A percentile compares a stretch with the other conserved stretches of the same genome.
phyloP scores from a whole-genome alignment of 2,888 invertebrate genomes.

The Bembecia ichneumoniformis region DNA sequence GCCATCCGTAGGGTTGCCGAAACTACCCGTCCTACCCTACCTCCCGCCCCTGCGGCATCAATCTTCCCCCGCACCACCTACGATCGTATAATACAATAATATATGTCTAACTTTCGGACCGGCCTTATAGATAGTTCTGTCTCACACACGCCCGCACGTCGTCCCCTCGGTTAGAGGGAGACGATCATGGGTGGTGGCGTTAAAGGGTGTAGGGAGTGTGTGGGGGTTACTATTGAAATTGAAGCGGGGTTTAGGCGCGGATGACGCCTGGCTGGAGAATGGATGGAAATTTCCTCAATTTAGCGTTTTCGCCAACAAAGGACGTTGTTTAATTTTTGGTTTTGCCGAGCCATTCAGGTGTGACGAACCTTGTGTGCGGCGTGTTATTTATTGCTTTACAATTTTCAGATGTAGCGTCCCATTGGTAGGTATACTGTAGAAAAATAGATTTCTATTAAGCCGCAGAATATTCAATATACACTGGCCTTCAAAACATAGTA shows the following conservation, averaged over 20 bases:
- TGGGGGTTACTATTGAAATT: conserved; percentile 71
- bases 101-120: conserved; percentile 73
- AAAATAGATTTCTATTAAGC: too few relatives aligned
- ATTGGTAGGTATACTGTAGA: too few relatives aligned
- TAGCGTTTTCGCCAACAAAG: conserved; percentile 72
- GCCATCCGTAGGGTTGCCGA: conserved; percentile 61
- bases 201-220: conserved; percentile 71
- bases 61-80: conserved; percentile 70
- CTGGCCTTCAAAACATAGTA: too few relatives aligned
- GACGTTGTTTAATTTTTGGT: conserved; percentile 70
- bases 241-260: conserved; percentile 72
- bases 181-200: conserved; percentile 52
- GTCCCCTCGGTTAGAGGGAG: conserved; percentile 25
- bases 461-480: too few relatives aligned
- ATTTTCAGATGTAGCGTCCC: background rate
- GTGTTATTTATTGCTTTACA: background rate
- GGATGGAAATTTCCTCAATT: conserved; percentile 74
- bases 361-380: conserved; percentile 25
- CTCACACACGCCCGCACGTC: conserved; percentile 24
- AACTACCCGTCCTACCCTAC: conserved; percentile 52
- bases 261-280: conserved; percentile 72
- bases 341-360: conserved; percentile 58
- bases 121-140: conserved; percentile 60
- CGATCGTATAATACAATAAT: conserved; percentile 71
- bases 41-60: conserved; percentile 49